Evolutionary conservation across 2,888 invertebrate genomes (phyloP).

Genomic region (Eucriotettix oculatus): DNA sequence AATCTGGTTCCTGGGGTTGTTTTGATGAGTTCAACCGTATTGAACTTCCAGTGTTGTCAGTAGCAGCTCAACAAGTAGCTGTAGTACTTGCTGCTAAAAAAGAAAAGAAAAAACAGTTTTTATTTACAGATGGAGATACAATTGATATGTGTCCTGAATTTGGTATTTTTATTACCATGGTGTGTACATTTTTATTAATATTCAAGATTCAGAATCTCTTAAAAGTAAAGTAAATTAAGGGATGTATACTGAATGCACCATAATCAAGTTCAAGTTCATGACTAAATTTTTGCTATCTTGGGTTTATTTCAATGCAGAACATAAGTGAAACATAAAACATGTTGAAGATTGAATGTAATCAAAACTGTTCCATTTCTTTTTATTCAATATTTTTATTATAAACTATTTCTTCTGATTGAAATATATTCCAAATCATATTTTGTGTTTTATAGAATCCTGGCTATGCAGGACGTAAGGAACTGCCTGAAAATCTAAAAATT

Average conservation of each 20-base stretch:
- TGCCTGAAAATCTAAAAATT: constrained; percentile 93
- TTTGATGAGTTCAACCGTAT: constrained; percentile 96
- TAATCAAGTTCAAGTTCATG: too few relatives aligned
- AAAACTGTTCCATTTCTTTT: too few relatives aligned
- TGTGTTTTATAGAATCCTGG: constrained; percentile 67
- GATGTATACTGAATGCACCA: too few relatives aligned
- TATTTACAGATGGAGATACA: constrained; percentile 87
- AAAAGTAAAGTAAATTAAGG: too few relatives aligned
- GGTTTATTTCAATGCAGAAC: too few relatives aligned
- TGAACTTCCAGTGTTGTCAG: constrained; percentile 82
- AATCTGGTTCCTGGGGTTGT: constrained; percentile 95
- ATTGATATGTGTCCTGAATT: constrained; percentile 90
- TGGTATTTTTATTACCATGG: constrained; percentile 96
- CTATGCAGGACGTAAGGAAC: constrained; percentile 88
- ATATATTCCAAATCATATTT: not conserved
- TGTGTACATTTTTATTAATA: not conserved
- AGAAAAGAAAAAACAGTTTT: constrained; percentile 77
- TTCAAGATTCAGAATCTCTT: too few relatives aligned
- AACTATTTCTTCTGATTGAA: too few relatives aligned
- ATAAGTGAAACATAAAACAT: too few relatives aligned
- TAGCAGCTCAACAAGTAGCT: constrained; percentile 94
- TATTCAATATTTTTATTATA: too few relatives aligned
- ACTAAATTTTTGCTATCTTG: too few relatives aligned
- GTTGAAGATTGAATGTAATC: too few relatives aligned
- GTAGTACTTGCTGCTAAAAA: constrained; percentile 84